phyloP scores from a whole-genome alignment of 2,797 vertebrate genomes.

The Jordanella pulchra region DNA sequence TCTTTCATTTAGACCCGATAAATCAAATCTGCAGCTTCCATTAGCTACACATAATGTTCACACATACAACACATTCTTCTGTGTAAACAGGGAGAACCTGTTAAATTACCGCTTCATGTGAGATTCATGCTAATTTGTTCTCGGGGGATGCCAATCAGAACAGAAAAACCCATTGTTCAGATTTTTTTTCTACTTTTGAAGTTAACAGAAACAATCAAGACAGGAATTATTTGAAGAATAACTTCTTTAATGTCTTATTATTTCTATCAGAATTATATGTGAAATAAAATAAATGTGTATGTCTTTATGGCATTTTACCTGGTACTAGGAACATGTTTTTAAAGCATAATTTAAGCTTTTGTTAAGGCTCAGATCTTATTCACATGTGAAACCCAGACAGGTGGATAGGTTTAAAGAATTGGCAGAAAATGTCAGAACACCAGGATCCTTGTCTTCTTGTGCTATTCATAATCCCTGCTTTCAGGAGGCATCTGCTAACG shows the following conservation, averaged over 20 bases:
- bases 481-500: background rate
- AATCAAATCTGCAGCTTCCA: background rate
- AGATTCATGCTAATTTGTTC: background rate
- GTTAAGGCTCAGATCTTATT: background rate
- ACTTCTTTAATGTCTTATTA: background rate
- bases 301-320: background rate
- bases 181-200: background rate
- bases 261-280: background rate
- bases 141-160: background rate
- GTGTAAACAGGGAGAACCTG: background rate
- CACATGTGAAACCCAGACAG: background rate
- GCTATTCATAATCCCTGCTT: background rate
- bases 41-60: background rate
- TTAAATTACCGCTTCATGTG: background rate
- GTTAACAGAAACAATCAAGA: background rate
- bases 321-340: background rate
- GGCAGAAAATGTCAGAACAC: background rate
- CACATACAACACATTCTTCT: background rate
- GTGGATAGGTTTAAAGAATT: background rate
- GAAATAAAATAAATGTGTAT: background rate
- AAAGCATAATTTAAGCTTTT: background rate
- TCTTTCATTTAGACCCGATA: conserved; percentile 2
- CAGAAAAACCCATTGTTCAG: no score
- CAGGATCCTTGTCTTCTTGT: background rate
- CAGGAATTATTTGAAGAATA: background rate